Conservation (phyloP, 2,888 invertebrate species). For the Dysmachus trigonus region DNA sequence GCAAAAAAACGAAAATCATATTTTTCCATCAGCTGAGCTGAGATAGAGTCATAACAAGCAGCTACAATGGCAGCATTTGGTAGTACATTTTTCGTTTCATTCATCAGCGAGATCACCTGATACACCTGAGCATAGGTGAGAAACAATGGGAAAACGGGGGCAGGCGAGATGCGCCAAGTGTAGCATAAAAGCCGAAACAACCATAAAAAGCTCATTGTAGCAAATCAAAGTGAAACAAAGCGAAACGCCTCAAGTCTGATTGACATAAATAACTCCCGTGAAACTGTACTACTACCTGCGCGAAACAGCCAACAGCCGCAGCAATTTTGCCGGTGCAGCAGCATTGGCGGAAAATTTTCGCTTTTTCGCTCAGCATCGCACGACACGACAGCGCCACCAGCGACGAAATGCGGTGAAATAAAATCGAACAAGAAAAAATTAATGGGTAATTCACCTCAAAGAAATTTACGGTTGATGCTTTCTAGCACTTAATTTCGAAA, state of each 20-base stretch:
- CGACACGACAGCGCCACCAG: not conserved
- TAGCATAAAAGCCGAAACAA: not conserved
- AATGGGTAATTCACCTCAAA: not conserved
- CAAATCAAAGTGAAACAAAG: constrained; percentile 12
- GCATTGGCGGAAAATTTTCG: not conserved
- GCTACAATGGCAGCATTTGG: not conserved
- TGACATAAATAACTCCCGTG: constrained; percentile 19
- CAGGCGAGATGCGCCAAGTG: not conserved
- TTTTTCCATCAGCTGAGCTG: not conserved
- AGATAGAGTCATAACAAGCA: not conserved
- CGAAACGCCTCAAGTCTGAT: not conserved
- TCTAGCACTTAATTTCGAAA: not conserved
- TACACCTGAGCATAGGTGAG: not conserved
- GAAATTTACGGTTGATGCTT: not conserved
- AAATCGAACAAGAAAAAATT: not conserved
- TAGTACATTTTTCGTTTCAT: not conserved
- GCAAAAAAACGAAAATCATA: not conserved
- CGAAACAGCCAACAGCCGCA: not conserved
- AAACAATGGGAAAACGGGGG: not conserved
- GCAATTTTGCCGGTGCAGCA: not conserved
- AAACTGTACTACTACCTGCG: not conserved
- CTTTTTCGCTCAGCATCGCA: not conserved
- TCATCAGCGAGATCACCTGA: not conserved
- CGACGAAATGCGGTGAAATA: not conserved
- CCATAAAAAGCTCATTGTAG: not conserved